These are phyloP conservation scores for Amphipoea lucens DNA, from an alignment of 2,888 invertebrate genomes.

Conservation along the genomic window DNA sequence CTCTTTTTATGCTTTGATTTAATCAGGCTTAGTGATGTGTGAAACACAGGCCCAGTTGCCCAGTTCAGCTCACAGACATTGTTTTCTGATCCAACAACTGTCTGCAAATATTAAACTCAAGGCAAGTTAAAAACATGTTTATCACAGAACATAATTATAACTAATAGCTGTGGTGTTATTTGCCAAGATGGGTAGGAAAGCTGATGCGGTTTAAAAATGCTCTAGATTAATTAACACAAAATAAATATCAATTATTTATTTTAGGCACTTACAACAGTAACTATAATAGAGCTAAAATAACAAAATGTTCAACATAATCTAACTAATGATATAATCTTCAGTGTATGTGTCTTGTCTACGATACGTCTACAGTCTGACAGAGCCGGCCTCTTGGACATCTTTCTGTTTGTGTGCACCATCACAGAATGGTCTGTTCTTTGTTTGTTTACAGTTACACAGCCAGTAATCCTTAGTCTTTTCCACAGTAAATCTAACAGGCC, in stretches of 20 bases:
- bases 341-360: constrained; percentile 53
- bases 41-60: too few species aligned
- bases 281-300: constrained; percentile 30
- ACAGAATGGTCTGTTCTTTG: constrained; percentile 97
- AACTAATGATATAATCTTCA: constrained; percentile 4
- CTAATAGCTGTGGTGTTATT: too few species aligned
- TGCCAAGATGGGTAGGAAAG: neutral
- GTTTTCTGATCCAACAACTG: too few species aligned
- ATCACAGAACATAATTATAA: too few species aligned
- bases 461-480: constrained; percentile 97
- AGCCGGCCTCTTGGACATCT: constrained; percentile 92
- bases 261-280: constrained; percentile 37
- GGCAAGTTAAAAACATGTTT: too few species aligned
- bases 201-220: neutral
- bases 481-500: constrained; percentile 95
- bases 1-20: too few species aligned
- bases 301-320: constrained; percentile 28
- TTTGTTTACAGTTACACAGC: constrained; percentile 99
- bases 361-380: constrained; percentile 75
- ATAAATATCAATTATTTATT: constrained; percentile 35
- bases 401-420: constrained; percentile 97
- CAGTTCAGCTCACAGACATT: too few species aligned
- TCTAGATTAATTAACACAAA: neutral
- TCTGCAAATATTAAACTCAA: too few species aligned
- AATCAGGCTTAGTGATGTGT: too few species aligned